These are phyloP conservation scores for Drosophila heteroneura DNA, from an alignment of 2,888 invertebrate genomes.

Conservation along the genomic window DNA sequence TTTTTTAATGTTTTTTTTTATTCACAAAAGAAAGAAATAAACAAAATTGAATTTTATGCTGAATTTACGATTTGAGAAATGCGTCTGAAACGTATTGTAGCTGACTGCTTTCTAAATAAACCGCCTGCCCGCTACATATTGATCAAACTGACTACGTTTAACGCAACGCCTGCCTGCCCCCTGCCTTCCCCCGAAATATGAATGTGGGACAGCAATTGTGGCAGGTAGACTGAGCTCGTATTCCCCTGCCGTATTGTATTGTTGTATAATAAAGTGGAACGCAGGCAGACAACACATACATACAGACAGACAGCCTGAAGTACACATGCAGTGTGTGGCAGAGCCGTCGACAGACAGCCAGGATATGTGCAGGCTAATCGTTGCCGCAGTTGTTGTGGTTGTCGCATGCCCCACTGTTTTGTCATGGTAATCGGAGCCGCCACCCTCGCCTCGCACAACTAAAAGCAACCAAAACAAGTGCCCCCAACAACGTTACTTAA, in stretches of 20 bases:
- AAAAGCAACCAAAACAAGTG: slow-evolving; percentile 9
- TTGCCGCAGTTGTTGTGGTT: slow-evolving; percentile 73
- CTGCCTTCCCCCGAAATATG: slow-evolving; percentile 29
- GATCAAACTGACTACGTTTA: slow-evolving; percentile 70
- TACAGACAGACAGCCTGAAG: slow-evolving; percentile 9
- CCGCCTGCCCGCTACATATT: slow-evolving; percentile 55
- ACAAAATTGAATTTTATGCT: slow-evolving; percentile 54
- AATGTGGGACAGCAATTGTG: slow-evolving; percentile 63
- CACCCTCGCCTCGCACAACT: slow-evolving; percentile 1
- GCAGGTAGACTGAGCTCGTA: slow-evolving; percentile 24
- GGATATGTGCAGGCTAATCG: slow-evolving; percentile 64
- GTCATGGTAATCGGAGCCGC: slow-evolving; percentile 68
- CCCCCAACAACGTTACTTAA: slow-evolving; percentile 2
- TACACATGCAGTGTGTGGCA: slow-evolving; percentile 3
- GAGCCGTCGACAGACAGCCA: slow-evolving; percentile 51
- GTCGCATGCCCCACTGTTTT: slow-evolving; percentile 43
- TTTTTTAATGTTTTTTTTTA: slow-evolving; percentile 33
- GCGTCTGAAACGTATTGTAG: slow-evolving; percentile 72
- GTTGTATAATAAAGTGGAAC: slow-evolving; percentile 54
- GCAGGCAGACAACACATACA: slow-evolving; percentile 25
- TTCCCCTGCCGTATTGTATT: slow-evolving; percentile 22
- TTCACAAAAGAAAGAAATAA: neutral
- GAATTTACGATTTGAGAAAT: slow-evolving; percentile 64
- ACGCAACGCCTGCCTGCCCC: slow-evolving; percentile 42
- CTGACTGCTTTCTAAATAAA: slow-evolving; percentile 68